phyloP scores from a whole-genome alignment of 2,888 invertebrate species.

The Drosophila koepferae region DNA sequence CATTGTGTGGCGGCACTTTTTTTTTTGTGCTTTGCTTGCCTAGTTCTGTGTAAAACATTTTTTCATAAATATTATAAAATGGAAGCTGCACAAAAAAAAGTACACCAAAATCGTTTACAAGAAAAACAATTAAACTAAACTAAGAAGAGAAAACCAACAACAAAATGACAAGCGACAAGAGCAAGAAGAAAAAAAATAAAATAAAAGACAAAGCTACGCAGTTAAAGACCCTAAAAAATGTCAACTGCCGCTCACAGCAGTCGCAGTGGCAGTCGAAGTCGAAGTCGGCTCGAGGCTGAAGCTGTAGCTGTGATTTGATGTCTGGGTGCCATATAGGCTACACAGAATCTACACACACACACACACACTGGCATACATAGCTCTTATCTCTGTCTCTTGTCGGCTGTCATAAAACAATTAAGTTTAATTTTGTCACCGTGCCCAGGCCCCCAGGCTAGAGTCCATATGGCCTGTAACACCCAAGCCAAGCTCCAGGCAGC shows the following conservation, averaged over 20 bases:
- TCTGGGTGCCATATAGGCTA: constrained; percentile 62
- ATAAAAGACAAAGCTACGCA: constrained; percentile 62
- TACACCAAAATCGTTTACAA: constrained; percentile 73
- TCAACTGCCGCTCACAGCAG: constrained; percentile 59
- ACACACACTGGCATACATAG: constrained; percentile 21
- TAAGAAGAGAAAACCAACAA: constrained; percentile 26
- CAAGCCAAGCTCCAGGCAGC: constrained; percentile 1
- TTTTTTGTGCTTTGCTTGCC: constrained; percentile 7
- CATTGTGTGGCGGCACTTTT: constrained; percentile 54
- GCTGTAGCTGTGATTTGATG: constrained; percentile 62
- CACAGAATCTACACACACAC: constrained; percentile 50
- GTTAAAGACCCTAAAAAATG: constrained; percentile 80
- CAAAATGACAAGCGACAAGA: constrained; percentile 8
- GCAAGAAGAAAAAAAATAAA: neutral
- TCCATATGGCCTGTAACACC: constrained; percentile 22
- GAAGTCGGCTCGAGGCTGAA: constrained; percentile 21
- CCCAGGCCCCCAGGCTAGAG: constrained; percentile 32
- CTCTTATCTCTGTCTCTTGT: constrained; percentile 34
- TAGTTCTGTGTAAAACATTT: constrained; percentile 81
- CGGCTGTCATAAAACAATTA: constrained; percentile 81
- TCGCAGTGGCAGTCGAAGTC: constrained; percentile 47
- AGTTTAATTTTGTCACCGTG: constrained; percentile 81
- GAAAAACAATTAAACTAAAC: constrained; percentile 76
- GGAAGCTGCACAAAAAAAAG: constrained; percentile 68
- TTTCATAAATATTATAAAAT: constrained; percentile 76